A percentile compares a stretch with the other conserved stretches of the same genome.
These are phyloP conservation scores for Xanthia togata DNA, from an alignment of 2,888 invertebrate genomes.

Conservation along the genomic window DNA sequence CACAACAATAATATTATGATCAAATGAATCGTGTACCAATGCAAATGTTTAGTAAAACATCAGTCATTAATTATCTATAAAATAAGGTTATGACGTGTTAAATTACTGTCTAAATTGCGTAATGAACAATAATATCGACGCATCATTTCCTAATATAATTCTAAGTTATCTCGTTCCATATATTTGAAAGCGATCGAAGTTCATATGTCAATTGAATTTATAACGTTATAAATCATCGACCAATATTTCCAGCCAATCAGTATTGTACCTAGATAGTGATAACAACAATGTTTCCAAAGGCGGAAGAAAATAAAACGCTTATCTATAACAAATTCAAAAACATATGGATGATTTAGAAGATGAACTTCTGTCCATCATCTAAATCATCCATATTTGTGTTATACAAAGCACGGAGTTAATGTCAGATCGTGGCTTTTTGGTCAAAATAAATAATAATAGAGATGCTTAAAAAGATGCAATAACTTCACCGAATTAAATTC, in stretches of 20 bases:
- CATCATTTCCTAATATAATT: constrained; percentile 57
- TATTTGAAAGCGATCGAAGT: constrained; percentile 55
- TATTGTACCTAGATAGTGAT: constrained; percentile 41
- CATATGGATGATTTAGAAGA: background rate
- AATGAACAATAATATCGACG: constrained; percentile 53
- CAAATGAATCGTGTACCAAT: constrained; percentile 1
- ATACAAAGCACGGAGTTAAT: background rate
- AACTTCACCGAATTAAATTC: background rate
- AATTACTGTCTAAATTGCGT: constrained; percentile 52
- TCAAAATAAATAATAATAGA: background rate
- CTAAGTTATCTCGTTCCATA: constrained; percentile 60
- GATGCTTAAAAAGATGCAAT: background rate
- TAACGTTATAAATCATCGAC: constrained; percentile 42
- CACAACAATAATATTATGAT: background rate
- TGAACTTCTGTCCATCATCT: too few relatives aligned
- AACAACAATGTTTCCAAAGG: constrained; percentile 38
- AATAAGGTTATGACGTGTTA: constrained; percentile 64
- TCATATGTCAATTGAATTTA: constrained; percentile 63
- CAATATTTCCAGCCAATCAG: constrained; percentile 49
- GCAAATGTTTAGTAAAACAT: constrained; percentile 40
- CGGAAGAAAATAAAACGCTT: background rate
- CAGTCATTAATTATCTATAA: constrained; percentile 59
- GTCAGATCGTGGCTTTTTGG: background rate
- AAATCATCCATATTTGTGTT: too few relatives aligned
- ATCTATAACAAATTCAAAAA: background rate